Conservation (phyloP, 1,140 invertebrate species). For the Bombus waltoni region DNA sequence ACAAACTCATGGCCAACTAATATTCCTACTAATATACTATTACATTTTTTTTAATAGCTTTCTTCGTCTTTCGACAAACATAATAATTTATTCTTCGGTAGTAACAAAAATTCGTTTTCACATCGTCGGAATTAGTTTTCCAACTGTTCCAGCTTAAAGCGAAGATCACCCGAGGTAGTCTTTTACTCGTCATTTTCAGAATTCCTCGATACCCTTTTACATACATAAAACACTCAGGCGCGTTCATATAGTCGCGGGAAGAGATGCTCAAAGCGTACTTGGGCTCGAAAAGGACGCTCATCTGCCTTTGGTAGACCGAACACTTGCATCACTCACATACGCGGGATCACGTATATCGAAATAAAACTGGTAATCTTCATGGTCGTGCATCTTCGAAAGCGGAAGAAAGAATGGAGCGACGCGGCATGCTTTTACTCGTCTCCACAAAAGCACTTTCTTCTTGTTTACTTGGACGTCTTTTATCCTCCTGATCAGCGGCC, state of each 20-base stretch:
- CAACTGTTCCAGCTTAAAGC: background rate
- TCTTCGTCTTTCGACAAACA: background rate
- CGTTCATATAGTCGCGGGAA: conserved; percentile 4
- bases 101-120: background rate
- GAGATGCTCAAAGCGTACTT: conserved; percentile 38
- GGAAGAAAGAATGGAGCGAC: background rate
- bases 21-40: background rate
- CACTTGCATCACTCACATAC: conserved; percentile 36
- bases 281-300: conserved; percentile 25
- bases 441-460: conserved; percentile 43
- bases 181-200: background rate
- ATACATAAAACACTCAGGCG: background rate
- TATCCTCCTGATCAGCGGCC: conserved; percentile 48
- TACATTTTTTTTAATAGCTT: background rate
- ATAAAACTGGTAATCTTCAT: conserved; percentile 59
- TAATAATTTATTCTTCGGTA: background rate
- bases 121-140: too few species aligned
- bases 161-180: background rate
- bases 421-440: conserved; percentile 32
- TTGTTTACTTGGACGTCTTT: conserved; percentile 54
- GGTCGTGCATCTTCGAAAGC: background rate
- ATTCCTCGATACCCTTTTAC: conserved; percentile 5
- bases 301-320: conserved; percentile 17
- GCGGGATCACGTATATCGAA: conserved; percentile 37
- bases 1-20: background rate